These are phyloP conservation scores for Solea solea DNA, from an alignment of 2,113 vertebrate species.

Conservation along the genomic window DNA sequence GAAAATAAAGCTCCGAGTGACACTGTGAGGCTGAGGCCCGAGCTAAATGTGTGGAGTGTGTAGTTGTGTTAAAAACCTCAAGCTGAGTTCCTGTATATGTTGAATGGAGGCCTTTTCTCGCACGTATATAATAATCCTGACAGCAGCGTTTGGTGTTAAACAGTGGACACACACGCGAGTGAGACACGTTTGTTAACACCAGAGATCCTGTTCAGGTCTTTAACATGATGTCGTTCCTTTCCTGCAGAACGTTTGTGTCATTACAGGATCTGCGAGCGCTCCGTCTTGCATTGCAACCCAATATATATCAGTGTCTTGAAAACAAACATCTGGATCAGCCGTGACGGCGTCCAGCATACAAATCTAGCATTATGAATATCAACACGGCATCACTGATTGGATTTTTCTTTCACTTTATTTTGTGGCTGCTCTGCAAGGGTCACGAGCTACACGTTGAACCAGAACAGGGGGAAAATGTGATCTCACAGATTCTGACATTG, in stretches of 20 bases:
- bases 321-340: too few species aligned
- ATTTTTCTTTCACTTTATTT: background rate
- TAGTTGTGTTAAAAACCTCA: constrained; percentile 12
- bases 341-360: background rate
- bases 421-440: background rate
- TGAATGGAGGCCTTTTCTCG: constrained; percentile 1
- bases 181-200: background rate
- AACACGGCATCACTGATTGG: background rate
- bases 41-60: background rate
- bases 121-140: constrained; percentile 3
- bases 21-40: constrained; percentile 6
- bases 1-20: constrained; percentile 40
- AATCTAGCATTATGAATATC: background rate
- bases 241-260: background rate
- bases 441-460: background rate
- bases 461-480: background rate
- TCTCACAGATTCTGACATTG: background rate
- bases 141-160: background rate
- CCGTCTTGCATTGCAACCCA: too few species aligned
- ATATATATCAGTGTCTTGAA: too few species aligned
- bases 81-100: constrained; percentile 6
- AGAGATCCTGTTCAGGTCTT: background rate
- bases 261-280: background rate
- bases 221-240: too few species aligned
- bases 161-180: background rate